Percentiles rank a stretch among this genome's conserved stretches.
Conservation (phyloP, 2,888 invertebrate species). For the Cryptus armator region DNA sequence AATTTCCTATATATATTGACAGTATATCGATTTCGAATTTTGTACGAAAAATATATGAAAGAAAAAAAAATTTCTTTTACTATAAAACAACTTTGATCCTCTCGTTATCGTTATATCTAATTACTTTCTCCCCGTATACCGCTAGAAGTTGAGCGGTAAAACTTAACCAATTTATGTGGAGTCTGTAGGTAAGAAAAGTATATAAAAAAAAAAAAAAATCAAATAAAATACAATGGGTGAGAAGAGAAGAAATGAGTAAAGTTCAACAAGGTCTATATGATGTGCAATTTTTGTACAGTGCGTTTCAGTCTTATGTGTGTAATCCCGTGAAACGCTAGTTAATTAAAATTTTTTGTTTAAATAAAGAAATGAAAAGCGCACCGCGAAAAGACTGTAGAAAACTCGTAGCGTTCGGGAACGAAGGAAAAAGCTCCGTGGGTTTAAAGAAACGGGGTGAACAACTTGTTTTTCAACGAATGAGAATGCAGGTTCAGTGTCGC, state of each 20-base stretch:
- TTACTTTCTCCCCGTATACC: slow-evolving; percentile 1
- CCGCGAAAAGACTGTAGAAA: slow-evolving; percentile 3
- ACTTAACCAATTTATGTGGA: slow-evolving; percentile 32
- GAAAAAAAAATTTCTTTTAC: not conserved
- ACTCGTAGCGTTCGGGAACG: not conserved
- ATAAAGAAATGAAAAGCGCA: slow-evolving; percentile 6
- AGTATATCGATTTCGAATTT: not conserved
- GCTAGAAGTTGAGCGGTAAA: slow-evolving; percentile 2
- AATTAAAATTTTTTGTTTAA: not conserved
- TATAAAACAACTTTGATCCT: not conserved
- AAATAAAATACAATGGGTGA: not conserved
- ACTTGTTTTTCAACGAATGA: slow-evolving; percentile 2
- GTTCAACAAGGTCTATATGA: slow-evolving; percentile 6
- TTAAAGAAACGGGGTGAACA: not conserved
- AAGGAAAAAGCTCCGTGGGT: not conserved
- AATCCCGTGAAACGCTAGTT: slow-evolving; percentile 16
- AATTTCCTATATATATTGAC: too few species aligned
- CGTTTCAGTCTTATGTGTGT: slow-evolving; percentile 3
- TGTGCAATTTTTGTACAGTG: slow-evolving; percentile 15
- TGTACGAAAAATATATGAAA: not conserved
- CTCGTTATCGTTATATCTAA: slow-evolving; percentile 5
- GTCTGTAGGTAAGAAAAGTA: not conserved
- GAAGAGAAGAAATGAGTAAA: slow-evolving; percentile 20
- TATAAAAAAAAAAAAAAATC: not conserved
- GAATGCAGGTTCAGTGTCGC: slow-evolving; percentile 25